Evolutionary conservation across 2,888 invertebrate genomes (phyloP).

Genomic region (Sclerodermus sp.): DNA sequence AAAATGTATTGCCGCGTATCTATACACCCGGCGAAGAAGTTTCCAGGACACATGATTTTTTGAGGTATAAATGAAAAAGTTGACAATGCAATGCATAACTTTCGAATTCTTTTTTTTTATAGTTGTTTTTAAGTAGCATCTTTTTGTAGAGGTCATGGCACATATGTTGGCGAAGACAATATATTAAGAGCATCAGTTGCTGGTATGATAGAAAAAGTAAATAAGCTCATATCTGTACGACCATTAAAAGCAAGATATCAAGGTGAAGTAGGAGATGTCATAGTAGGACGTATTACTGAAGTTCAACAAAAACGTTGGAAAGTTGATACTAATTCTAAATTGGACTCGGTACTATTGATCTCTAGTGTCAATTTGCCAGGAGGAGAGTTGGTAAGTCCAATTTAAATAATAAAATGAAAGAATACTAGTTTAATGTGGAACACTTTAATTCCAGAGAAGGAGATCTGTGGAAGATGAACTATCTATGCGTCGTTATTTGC

Average conservation of each 20-base stretch:
- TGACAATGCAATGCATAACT: background rate
- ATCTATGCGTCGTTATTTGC: conserved; percentile 92
- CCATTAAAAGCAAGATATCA: conserved; percentile 90
- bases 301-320: conserved; percentile 95
- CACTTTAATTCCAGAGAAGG: conserved; percentile 66
- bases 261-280: conserved; percentile 95
- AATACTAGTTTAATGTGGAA: background rate
- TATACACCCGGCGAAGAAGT: conserved; percentile 89
- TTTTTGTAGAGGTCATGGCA: conserved; percentile 87
- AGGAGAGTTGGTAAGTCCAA: conserved; percentile 77
- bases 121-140: background rate
- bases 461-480: conserved; percentile 95
- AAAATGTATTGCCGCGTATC: conserved; percentile 66
- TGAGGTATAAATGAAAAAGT: conserved; percentile 64
- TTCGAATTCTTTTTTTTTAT: background rate
- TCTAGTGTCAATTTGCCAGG: conserved; percentile 98
- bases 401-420: background rate
- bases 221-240: conserved; percentile 88
- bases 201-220: conserved; percentile 91
- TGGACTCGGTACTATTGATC: conserved; percentile 83
- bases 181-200: conserved; percentile 89
- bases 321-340: conserved; percentile 88
- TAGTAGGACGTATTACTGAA: conserved; percentile 91
- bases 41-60: conserved; percentile 78
- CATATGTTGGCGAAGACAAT: conserved; percentile 81